A percentile compares a stretch with the other conserved stretches of the same genome.
phyloP scores from a whole-genome alignment of 2,113 vertebrate species.

The Elgaria multicarinata region DNA sequence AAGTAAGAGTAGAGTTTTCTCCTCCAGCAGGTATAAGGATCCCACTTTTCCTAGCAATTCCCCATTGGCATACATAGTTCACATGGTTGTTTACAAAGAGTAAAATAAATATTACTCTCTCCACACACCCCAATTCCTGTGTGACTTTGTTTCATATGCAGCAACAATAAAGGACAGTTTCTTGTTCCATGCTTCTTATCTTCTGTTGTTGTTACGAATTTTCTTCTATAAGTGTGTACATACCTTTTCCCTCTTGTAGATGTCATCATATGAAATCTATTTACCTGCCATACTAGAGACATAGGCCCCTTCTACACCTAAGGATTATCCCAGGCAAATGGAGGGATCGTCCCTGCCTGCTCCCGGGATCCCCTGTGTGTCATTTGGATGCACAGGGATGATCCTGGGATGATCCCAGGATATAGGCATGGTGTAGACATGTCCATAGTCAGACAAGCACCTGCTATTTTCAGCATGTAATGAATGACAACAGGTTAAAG shows the following conservation, averaged over 20 bases:
- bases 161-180: not conserved
- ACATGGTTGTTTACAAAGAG: constrained; percentile 30
- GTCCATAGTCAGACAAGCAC: too few species aligned
- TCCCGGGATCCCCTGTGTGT: too few species aligned
- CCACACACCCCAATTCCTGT: not conserved
- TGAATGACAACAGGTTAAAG: not conserved
- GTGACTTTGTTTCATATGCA: constrained; percentile 13
- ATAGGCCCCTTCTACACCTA: too few species aligned
- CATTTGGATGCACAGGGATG: too few species aligned
- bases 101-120: not conserved
- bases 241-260: not conserved
- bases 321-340: too few species aligned
- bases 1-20: constrained; percentile 69
- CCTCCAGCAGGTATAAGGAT: constrained; percentile 58
- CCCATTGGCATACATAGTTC: constrained; percentile 19
- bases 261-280: not conserved
- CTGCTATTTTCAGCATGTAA: not conserved
- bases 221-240: not conserved
- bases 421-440: too few species aligned
- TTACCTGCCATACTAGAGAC: not conserved
- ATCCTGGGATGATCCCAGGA: too few species aligned
- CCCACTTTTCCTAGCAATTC: constrained; percentile 55
- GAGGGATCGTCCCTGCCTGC: too few species aligned
- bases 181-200: not conserved
- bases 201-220: not conserved